phyloP scores from a whole-genome alignment of 64 coral and sea anemone species.

The Stylophora pistillata region DNA sequence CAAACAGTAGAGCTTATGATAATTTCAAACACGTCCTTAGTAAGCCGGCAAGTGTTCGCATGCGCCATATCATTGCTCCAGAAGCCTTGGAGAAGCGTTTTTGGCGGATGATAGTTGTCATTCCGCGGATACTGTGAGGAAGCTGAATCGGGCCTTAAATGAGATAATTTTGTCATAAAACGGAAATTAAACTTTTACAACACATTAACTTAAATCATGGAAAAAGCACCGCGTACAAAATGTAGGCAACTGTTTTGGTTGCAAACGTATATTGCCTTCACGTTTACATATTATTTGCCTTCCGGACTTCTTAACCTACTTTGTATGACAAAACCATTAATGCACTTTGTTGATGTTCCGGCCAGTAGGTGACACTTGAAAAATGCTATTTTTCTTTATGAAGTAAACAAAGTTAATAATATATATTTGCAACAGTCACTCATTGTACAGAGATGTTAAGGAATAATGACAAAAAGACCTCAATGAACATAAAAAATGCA shows the following conservation, averaged over 20 bases:
- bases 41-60: too few relatives aligned
- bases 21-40: too few relatives aligned
- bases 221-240: background rate
- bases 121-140: too few relatives aligned
- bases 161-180: background rate
- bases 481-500: background rate
- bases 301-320: background rate
- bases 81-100: background rate
- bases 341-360: background rate
- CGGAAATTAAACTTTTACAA: background rate
- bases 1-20: too few relatives aligned
- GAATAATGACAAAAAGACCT: background rate
- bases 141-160: background rate
- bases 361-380: background rate
- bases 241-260: background rate
- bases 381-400: background rate
- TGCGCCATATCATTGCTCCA: too few relatives aligned
- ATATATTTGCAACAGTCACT: background rate
- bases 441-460: background rate
- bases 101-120: too few relatives aligned
- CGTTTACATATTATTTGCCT: background rate
- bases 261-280: background rate
- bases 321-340: slow-evolving; percentile 1
- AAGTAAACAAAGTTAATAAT: slow-evolving; percentile 2
- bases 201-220: background rate